Base-by-base conservation (phyloP, 2,113 vertebrate genomes). In the Epinephelus moara region DNA sequence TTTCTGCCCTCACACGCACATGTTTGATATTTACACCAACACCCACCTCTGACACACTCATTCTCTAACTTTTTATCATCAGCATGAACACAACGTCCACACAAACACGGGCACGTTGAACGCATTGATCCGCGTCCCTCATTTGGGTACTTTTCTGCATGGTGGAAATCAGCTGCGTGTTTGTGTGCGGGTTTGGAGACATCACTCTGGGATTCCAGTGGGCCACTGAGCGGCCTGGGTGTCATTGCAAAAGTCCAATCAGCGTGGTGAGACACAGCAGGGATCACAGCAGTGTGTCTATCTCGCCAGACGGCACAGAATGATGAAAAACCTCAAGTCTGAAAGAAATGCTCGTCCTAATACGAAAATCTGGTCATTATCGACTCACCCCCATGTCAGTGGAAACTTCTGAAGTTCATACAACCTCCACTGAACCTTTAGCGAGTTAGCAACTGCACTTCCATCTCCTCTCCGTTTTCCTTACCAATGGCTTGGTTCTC, bases 271-370 rank as follows among this genome's bases (percentile, higher is more conserved):
- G 64, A 85, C 87, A 71, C 91, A 91, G 90, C 89, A 17, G 89
- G 93, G 25, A 69, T 90, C 88, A 74, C 91, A 90, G 90, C 92
- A 79, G 88, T 77, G 59, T 37, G 13, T 80, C 86, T 19, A 4
- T 75, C 88, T 88, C 88, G 89, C 91, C 33, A 17, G 68, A 18
- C 30, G 52, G 60, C 70, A 57, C 30, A 59, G 63, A 75, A 93
- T 87, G 88, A 93, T 92, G 88, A 93, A 92, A 93, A 91, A 81
- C 62, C 42, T n/a, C 10, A 55, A 64, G 70, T 60, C 63, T 80
- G 59, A 89, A 71, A 73, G 47, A 88, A 91, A 78, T 52, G 12
- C 66, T 82, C 33, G 8, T 61, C 68, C 70, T 40, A 8, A 79
- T 72, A 57, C 23, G 25, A 71, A 64, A 84, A 83, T 62, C 66